Evolutionary conservation across 1,140 invertebrate species (phyloP).

Genomic region (Acromyrmex echinatior): DNA sequence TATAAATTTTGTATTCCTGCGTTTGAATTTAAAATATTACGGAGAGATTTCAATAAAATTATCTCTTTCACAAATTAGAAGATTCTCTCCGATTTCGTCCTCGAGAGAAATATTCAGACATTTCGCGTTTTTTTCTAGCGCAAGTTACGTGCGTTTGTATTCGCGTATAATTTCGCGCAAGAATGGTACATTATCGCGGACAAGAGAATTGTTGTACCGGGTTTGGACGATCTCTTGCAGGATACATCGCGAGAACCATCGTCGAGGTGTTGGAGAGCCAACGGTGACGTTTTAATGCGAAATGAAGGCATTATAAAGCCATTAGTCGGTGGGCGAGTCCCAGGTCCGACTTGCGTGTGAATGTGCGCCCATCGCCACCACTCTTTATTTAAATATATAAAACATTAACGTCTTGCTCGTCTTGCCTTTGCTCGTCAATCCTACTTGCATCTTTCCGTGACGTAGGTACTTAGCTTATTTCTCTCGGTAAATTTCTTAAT

Average conservation of each 20-base stretch:
- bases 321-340: conserved; percentile 76
- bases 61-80: not conserved
- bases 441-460: not conserved
- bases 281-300: conserved; percentile 79
- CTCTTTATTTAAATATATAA: conserved; percentile 84
- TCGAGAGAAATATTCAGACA: not conserved
- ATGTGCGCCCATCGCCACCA: conserved; percentile 76
- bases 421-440: conserved; percentile 12
- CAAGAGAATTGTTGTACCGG: conserved; percentile 3
- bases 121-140: not conserved
- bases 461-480: not conserved
- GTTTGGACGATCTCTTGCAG: not conserved
- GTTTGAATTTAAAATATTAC: not conserved
- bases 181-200: conserved; percentile 17
- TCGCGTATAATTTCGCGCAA: conserved; percentile 16
- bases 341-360: conserved; percentile 76
- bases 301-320: conserved; percentile 85
- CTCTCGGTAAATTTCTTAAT: not conserved
- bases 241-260: conserved; percentile 7
- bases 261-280: conserved; percentile 33
- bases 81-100: not conserved
- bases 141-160: not conserved
- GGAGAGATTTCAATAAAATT: not conserved
- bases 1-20: not conserved
- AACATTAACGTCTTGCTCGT: conserved; percentile 80